Evolutionary conservation across 2,888 invertebrate genomes (phyloP).

Genomic region (Aquatica leii): DNA sequence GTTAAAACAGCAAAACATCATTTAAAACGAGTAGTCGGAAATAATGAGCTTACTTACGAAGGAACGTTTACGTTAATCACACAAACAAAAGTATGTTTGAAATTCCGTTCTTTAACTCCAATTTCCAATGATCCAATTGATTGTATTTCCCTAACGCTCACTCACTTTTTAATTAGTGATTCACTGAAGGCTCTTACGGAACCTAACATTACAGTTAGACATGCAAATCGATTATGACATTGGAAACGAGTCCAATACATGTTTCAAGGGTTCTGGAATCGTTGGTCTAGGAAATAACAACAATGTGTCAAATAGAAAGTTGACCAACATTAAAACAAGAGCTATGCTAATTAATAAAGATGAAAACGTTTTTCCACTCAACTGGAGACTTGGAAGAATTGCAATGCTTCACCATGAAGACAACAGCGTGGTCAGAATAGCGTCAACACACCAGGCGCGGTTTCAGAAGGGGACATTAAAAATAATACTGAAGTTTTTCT

Average conservation of each 20-base stretch:
- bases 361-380: too few species aligned
- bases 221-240: constrained; percentile 18
- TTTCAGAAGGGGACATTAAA: too few species aligned
- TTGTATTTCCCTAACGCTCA: constrained; percentile 26
- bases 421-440: too few species aligned
- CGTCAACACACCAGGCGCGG: too few species aligned
- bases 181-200: constrained; percentile 21
- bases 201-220: constrained; percentile 16
- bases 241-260: constrained; percentile 30
- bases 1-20: constrained; percentile 33
- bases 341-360: too few species aligned
- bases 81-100: constrained; percentile 35
- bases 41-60: constrained; percentile 30
- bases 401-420: too few species aligned
- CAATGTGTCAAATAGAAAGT: not conserved
- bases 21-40: constrained; percentile 24
- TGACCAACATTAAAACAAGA: too few species aligned
- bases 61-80: constrained; percentile 28
- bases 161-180: constrained; percentile 33
- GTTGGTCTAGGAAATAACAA: constrained; percentile 37
- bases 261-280: constrained; percentile 35
- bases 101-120: constrained; percentile 34
- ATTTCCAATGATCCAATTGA: constrained; percentile 34
- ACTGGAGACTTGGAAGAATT: too few species aligned
- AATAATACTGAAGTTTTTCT: too few species aligned